Conservation (phyloP, 1,140 invertebrate species). For the Caenorhabditis inopinata region DNA sequence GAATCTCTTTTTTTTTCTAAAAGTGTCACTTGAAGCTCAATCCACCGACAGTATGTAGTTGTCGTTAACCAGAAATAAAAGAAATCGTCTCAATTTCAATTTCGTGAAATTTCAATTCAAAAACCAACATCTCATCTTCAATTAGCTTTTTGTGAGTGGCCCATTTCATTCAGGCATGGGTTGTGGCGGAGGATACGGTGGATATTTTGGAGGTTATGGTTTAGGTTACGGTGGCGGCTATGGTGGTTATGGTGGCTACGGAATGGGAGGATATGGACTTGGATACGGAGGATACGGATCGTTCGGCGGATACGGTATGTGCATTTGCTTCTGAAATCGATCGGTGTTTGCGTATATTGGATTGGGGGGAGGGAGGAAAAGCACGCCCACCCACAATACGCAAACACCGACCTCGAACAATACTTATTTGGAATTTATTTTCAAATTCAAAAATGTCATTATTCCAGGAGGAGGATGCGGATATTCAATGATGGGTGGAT, state of each 20-base stretch:
- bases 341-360: no score
- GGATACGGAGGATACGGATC: constrained; percentile 21
- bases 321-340: neutral
- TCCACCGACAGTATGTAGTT: no score
- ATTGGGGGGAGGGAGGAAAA: no score
- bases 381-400: no score
- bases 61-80: no score
- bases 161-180: constrained; percentile 2
- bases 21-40: no score
- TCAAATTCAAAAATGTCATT: no score
- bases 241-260: constrained; percentile 12
- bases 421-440: neutral
- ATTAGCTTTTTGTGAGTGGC: neutral
- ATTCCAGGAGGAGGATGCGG: neutral
- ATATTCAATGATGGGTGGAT: constrained; percentile 8
- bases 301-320: constrained; percentile 8
- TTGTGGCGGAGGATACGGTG: constrained; percentile 24
- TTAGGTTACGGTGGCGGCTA: constrained; percentile 27
- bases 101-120: no score
- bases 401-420: no score
- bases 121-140: no score
- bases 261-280: constrained; percentile 14
- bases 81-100: no score
- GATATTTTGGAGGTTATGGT: constrained; percentile 27
- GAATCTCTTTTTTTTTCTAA: no score